Conservation (phyloP, 2,888 invertebrate genomes). For the Bembecia ichneumoniformis region DNA sequence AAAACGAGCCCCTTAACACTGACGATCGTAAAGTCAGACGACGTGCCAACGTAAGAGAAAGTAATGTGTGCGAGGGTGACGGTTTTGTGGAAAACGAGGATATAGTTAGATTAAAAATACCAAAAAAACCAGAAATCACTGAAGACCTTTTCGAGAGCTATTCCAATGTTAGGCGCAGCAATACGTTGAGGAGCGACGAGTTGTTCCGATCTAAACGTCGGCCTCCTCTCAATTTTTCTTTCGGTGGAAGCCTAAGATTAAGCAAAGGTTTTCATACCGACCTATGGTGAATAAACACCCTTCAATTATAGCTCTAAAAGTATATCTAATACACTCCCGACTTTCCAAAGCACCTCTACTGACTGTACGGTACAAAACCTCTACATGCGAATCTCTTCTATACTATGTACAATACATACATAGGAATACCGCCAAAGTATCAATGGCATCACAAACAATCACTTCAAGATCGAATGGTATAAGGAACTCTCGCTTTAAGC, state of each 20-base stretch:
- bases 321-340: constrained; percentile 32
- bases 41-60: constrained; percentile 51
- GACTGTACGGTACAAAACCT: constrained; percentile 19
- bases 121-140: constrained; percentile 68
- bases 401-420: constrained; percentile 55
- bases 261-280: constrained; percentile 62
- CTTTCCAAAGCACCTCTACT: constrained; percentile 37
- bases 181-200: constrained; percentile 55
- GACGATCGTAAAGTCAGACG: constrained; percentile 32
- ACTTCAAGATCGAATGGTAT: constrained; percentile 34
- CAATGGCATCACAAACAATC: constrained; percentile 17
- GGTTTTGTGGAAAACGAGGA: constrained; percentile 67
- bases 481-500: constrained; percentile 25
- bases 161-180: constrained; percentile 60
- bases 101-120: constrained; percentile 71
- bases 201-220: constrained; percentile 49
- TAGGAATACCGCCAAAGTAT: constrained; percentile 21
- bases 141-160: constrained; percentile 70
- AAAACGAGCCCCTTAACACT: constrained; percentile 43
- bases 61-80: constrained; percentile 50
- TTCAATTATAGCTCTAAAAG: constrained; percentile 19
- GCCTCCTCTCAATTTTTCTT: constrained; percentile 46
- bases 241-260: constrained; percentile 70
- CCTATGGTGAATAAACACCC: constrained; percentile 52
- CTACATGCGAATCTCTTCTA: constrained; percentile 29